Conservation (phyloP, 1,140 invertebrate species). For the Lamellibrachia luymesi region DNA sequence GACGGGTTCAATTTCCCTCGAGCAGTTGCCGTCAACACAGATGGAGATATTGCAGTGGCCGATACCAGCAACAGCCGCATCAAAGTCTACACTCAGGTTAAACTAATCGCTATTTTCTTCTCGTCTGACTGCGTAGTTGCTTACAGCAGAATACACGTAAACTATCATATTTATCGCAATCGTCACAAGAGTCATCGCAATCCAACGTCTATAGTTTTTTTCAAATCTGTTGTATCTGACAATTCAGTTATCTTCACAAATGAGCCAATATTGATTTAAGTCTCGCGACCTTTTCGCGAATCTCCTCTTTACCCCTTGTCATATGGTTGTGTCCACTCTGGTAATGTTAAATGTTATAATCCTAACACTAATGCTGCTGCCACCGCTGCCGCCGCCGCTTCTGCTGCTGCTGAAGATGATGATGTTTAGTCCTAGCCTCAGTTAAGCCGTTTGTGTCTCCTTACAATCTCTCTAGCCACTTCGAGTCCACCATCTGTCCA, state of each 20-base stretch:
- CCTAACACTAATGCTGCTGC: too few relatives aligned
- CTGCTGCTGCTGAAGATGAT: too few relatives aligned
- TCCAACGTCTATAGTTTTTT: not conserved
- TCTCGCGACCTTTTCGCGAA: not conserved
- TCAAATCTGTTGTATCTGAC: not conserved
- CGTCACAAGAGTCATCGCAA: not conserved
- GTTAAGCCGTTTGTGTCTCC: too few relatives aligned
- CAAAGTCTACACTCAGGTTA: slow-evolving; percentile 40
- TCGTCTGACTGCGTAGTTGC: too few relatives aligned
- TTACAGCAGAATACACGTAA: too few relatives aligned
- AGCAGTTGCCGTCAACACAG: slow-evolving; percentile 73
- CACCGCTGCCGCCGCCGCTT: too few relatives aligned
- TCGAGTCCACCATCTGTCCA: too few relatives aligned
- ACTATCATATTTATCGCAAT: not conserved
- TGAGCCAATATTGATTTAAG: not conserved
- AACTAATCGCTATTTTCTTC: too few relatives aligned
- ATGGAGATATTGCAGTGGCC: slow-evolving; percentile 82
- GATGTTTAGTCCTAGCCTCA: too few relatives aligned
- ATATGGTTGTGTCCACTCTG: not conserved
- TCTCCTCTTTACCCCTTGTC: not conserved
- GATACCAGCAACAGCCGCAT: slow-evolving; percentile 91
- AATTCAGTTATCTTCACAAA: not conserved
- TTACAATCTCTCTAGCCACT: too few relatives aligned
- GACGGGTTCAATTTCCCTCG: slow-evolving; percentile 49
- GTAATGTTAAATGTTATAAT: not conserved